Evolutionary conservation across 2,797 vertebrate genomes (phyloP), one percentile per base, ranked within the genome.

Genomic region (Emys orbicularis): DNA sequence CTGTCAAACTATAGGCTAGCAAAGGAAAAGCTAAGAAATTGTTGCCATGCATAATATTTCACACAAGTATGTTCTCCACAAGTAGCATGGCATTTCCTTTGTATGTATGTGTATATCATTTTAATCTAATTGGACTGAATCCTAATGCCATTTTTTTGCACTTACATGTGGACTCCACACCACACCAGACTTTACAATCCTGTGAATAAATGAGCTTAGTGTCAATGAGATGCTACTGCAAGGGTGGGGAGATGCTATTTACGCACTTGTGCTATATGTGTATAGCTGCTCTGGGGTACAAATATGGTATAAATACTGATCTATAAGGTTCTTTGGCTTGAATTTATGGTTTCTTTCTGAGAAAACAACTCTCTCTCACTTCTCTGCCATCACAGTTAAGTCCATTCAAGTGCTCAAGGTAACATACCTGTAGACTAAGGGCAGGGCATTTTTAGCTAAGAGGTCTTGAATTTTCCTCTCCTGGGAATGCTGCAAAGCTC

Each of bases 21-120:
- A 90, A 92, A 87, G 29, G 95, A 91, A 81, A 72, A 23, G 21
- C 15, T 18, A n/a, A 65, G 61, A 65, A n/a, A n/a, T 65, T 65
- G 61, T 65, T 19, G 81, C 23, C 3, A 53, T 83, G 84, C 57
- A 53, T 59, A 50, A 19, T 50, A 50, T 86, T 86, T 68, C 3
- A 59, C 53, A 85, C 5, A 74, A 84, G 5, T 53, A 50, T 25
- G 53, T 27, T 23, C 47, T 92, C 5, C 49, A 29, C 19, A 50
- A 41, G 47, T 92, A 86, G 49, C 57, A 91, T 2, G 49, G 7
- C 41, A 41, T 94, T 95, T 92, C 74, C 61, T 65, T 65, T 65
- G 6, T 65, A n/a, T 65, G 44, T 79, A 47, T 16, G 37, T 53
- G 5, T 27, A 57, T 12, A 27, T 77, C 34, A 41, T 77, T 84